Conservation (phyloP, 2,888 invertebrate genomes). For the Gasteruption jaculator region DNA sequence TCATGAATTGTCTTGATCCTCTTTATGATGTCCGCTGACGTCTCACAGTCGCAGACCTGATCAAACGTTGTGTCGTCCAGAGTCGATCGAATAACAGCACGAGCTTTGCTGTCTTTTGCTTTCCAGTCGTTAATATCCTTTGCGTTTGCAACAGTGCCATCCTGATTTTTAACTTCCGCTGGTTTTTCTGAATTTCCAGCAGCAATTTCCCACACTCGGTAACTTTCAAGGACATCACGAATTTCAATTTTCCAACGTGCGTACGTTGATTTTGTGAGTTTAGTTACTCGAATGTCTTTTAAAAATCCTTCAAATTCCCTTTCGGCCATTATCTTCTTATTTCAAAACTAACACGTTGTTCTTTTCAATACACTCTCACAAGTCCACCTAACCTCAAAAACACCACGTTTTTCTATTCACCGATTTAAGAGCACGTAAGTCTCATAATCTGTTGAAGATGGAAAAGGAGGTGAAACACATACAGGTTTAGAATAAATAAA, state of each 20-base stretch:
- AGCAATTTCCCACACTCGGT: constrained; percentile 15
- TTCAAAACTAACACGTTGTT: too few species aligned
- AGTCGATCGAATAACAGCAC: constrained; percentile 13
- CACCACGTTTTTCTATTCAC: too few species aligned
- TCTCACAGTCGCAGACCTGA: constrained; percentile 14
- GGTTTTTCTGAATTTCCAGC: constrained; percentile 3
- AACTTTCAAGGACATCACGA: constrained; percentile 13
- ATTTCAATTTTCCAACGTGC: constrained; percentile 16
- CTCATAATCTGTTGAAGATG: too few species aligned
- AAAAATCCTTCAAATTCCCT: too few species aligned
- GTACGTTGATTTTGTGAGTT: constrained; percentile 9
- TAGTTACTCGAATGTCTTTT: constrained; percentile 9
- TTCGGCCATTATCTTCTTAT: too few species aligned
- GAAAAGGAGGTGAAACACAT: too few species aligned
- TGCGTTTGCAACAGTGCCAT: neutral
- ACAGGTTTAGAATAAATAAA: too few species aligned
- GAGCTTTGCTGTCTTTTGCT: constrained; percentile 11
- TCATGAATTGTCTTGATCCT: constrained; percentile 9
- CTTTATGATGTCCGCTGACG: constrained; percentile 11
- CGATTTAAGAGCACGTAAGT: too few species aligned
- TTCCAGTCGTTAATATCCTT: constrained; percentile 14
- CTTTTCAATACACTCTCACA: too few species aligned
- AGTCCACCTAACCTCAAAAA: too few species aligned
- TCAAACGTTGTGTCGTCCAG: constrained; percentile 14
- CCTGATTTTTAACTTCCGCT: neutral